Evolutionary conservation across 2,797 vertebrate species (phyloP), one percentile per base, ranked within the genome.

Genomic region (Rhinogobio ventralis): DNA sequence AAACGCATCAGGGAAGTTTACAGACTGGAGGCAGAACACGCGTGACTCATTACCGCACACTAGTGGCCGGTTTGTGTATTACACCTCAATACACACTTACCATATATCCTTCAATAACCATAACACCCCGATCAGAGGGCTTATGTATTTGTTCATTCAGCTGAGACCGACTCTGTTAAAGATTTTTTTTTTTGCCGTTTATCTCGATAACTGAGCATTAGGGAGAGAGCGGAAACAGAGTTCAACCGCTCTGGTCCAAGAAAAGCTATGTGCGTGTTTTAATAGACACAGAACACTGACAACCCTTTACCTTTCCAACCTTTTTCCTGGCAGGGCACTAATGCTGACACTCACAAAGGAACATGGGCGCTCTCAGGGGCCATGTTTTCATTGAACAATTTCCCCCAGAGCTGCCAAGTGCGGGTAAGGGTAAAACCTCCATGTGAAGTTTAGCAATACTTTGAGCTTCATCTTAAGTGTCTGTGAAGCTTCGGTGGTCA

Each of bases 391-490:
- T 28, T 71, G 62, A 76, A 46, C 39, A 75, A 75, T 69, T 69
- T 86, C 62, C 75, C 42, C 72, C 33, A 19, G 39, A 20, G 45
- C 74, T 80, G 85, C 86, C 86, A 88, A 86, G 46, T 83, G 49
- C 62, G 67, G n/a, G 46, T 78, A 79, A 76, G 83, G 83, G 83
- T 82, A 66, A 84, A 83, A 85, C 81, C 79, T 78, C 60, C 69
- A 69, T 66, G 71, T 62, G 51, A 85, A 82, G 69, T 85, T 85
- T 60, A 74, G 81, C 64, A 87, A 67, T 53, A 46, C 49, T 46
- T 15, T 33, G 7, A 83, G 62, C 11, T 33, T 60, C 15, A 66
- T 66, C 28, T 66, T 46, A 71, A 57, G 67, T 69, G 46, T 60
- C 71, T 39, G 62, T 76, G 49, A 78, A 25, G 66, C n/a, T 51